These are phyloP conservation scores for Acronicta aceris DNA, from an alignment of 2,888 invertebrate genomes.

Conservation along the genomic window DNA sequence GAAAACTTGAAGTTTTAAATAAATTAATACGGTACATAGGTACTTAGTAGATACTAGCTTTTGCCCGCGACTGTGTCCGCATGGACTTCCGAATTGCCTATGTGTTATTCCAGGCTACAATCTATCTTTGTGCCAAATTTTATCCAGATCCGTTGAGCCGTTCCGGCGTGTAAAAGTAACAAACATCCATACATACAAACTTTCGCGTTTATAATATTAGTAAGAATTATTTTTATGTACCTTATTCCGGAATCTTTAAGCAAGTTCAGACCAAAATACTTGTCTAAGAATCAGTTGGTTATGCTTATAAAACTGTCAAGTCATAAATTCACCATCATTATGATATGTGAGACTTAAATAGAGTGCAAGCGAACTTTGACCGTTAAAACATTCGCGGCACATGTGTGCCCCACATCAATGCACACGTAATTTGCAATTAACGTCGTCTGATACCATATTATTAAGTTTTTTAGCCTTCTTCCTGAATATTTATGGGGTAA, in stretches of 20 bases:
- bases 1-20: too few relatives aligned
- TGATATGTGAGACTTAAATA: constrained; percentile 46
- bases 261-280: not conserved
- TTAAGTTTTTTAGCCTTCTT: constrained; percentile 79
- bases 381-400: constrained; percentile 55
- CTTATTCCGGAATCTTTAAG: constrained; percentile 9
- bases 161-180: too few relatives aligned
- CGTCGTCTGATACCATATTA: constrained; percentile 76
- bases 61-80: too few relatives aligned
- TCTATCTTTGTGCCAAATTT: too few relatives aligned
- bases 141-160: too few relatives aligned
- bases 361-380: constrained; percentile 61
- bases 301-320: constrained; percentile 20
- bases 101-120: too few relatives aligned
- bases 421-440: constrained; percentile 82
- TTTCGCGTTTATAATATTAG: too few relatives aligned
- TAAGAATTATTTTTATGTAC: not conserved
- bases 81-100: too few relatives aligned
- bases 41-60: too few relatives aligned
- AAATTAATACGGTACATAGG: too few relatives aligned
- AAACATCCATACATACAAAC: too few relatives aligned
- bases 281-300: constrained; percentile 9
- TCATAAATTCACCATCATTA: constrained; percentile 38
- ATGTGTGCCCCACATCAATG: constrained; percentile 62
- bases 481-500: constrained; percentile 87